A percentile compares a stretch with the other conserved stretches of the same genome.
These are phyloP conservation scores for Diaprepes abbreviatus DNA, from an alignment of 2,888 invertebrate genomes.

Conservation along the genomic window DNA sequence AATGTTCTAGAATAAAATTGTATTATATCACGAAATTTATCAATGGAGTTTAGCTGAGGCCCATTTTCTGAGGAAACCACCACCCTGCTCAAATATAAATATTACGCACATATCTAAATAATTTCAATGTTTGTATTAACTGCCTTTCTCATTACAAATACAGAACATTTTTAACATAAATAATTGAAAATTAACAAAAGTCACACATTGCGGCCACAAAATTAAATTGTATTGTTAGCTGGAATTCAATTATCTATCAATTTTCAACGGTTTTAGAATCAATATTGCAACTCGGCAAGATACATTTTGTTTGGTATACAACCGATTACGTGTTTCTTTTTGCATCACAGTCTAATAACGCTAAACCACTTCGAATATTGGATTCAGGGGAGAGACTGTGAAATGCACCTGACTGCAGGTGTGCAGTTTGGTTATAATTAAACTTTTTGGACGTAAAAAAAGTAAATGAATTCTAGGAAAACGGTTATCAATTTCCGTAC, in stretches of 20 bases:
- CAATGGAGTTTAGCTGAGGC: too few species aligned
- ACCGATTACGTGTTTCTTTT: slow-evolving; percentile 3
- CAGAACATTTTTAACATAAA: not conserved
- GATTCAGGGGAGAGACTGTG: not conserved
- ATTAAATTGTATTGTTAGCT: slow-evolving; percentile 33
- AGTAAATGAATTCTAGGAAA: slow-evolving; percentile 9
- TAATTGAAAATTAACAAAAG: slow-evolving; percentile 34
- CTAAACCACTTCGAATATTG: not conserved
- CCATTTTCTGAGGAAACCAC: too few species aligned
- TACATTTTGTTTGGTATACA: slow-evolving; percentile 19
- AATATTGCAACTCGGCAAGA: slow-evolving; percentile 21
- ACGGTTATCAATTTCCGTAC: slow-evolving; percentile 25
- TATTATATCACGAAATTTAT: too few species aligned
- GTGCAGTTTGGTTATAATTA: slow-evolving; percentile 23
- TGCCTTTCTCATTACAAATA: not conserved
- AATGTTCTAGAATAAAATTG: too few species aligned
- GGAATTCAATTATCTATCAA: slow-evolving; percentile 35
- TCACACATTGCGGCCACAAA: slow-evolving; percentile 4
- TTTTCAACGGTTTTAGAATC: slow-evolving; percentile 33
- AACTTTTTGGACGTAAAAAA: not conserved
- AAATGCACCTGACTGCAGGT: slow-evolving; percentile 29
- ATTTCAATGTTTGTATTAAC: not conserved
- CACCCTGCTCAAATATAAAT: too few species aligned
- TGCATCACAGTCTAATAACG: slow-evolving; percentile 4
- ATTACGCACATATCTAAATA: too few species aligned